Percentiles rank a stretch among this genome's conserved stretches.
Evolutionary conservation across 2,888 invertebrate species (phyloP).

Genomic region (Yponomeuta sedellus): DNA sequence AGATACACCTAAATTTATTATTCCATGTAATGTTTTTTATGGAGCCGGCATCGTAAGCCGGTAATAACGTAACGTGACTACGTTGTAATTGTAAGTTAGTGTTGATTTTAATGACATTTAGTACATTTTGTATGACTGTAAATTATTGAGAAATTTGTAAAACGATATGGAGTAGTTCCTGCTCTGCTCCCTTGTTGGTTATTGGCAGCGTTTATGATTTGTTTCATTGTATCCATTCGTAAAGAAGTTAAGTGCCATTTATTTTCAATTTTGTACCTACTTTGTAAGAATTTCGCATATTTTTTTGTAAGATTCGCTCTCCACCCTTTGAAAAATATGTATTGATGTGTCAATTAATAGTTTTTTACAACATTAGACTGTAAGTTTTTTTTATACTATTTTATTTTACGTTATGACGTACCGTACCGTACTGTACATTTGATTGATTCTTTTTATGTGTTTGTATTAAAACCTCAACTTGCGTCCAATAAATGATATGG

Average conservation of each 20-base stretch:
- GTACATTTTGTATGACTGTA: slow-evolving; percentile 31
- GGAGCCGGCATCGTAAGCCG: slow-evolving; percentile 32
- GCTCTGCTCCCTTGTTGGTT: slow-evolving; percentile 11
- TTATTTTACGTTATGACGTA: slow-evolving; percentile 14
- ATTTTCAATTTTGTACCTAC: slow-evolving; percentile 18
- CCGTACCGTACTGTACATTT: background rate
- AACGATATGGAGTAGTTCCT: slow-evolving; percentile 1
- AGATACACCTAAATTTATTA: slow-evolving; percentile 57
- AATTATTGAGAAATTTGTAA: slow-evolving; percentile 27
- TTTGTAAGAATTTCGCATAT: slow-evolving; percentile 6
- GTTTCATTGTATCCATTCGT: background rate
- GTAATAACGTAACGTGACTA: slow-evolving; percentile 8
- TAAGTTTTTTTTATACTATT: slow-evolving; percentile 15
- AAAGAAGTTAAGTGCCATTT: slow-evolving; percentile 38
- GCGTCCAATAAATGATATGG: slow-evolving; percentile 14
- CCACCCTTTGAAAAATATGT: slow-evolving; percentile 11
- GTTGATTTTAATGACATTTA: slow-evolving; percentile 18
- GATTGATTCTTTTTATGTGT: background rate
- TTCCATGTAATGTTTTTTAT: slow-evolving; percentile 50
- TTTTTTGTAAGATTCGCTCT: slow-evolving; percentile 7
- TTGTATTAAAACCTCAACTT: slow-evolving; percentile 4
- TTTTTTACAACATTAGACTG: slow-evolving; percentile 12
- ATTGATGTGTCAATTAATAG: slow-evolving; percentile 15
- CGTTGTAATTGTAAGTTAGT: slow-evolving; percentile 14
- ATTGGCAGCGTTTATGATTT: slow-evolving; percentile 35